Evolutionary conservation across 2,888 invertebrate genomes (phyloP), one percentile per base, ranked within the genome.

Genomic region (Seira ritae): DNA sequence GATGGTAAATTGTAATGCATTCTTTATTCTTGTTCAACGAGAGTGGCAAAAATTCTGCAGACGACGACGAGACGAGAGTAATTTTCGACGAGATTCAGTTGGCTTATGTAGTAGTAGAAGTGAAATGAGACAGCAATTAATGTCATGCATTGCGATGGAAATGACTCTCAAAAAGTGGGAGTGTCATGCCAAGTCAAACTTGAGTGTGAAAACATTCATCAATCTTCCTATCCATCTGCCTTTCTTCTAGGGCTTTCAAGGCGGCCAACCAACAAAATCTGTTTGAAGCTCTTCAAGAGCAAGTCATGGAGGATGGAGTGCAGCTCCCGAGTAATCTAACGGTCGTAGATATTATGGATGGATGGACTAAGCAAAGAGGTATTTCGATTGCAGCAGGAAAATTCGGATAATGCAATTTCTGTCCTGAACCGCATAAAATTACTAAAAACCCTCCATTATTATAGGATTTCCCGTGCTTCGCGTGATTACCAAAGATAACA

Each of bases 261-360:
- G 90, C 90, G 67, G 91, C 92, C 0, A 90, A 90, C 55, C 91
- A 92, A 81, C 90, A 91, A 84, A 91, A 92, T 82, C 89, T 92
- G 2, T 92, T 91, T 91, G 87, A 89, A 20, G 89, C 90, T 66
- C 88, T 92, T 66, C 90, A 90, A 19, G 89, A 90, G 80, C 89
- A 88, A 68, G 92, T 87, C 0, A 88, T 88, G 65, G 70, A 79
- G n/a, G 89, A 89, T 73, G 84, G 84, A 65, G 23, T 74, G 12
- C 86, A 83, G 3, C 84, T 90, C 4, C 84, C 89, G 2, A 22
- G 31, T 0, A 85, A 85, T 31, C 42, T 88, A 20, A 88, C 89
- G 8, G 89, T 90, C 4, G 89, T 88, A 68, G 85, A 85, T 31
- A 90, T 92, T 68, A 91, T 92, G 90, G 90, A 90, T 75, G 90